Evolutionary conservation across 2,888 invertebrate species (phyloP), one percentile per base, ranked within the genome.

Genomic region (Endotricha flammealis): DNA sequence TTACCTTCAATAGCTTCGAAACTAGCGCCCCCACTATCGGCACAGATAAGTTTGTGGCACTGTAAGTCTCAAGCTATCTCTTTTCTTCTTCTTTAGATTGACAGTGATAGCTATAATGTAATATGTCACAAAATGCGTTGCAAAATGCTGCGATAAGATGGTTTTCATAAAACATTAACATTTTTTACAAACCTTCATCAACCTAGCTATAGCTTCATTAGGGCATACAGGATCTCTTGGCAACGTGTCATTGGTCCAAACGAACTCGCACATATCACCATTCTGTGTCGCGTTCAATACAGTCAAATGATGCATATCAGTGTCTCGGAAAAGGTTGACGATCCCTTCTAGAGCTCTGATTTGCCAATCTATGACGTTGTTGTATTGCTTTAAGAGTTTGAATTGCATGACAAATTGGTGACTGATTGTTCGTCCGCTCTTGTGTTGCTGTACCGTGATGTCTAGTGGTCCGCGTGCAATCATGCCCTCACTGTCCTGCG

Each of bases 221-320:
- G 96, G 95, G 53, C 97, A 97, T 28, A 89, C 89, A 0, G 80
- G 71, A 53, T 90, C 91, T 31, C 92, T 92, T 0, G 94, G 92
- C 50, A 97, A 68, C 4, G 94, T 93, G 50, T 95, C 95, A 63
- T 97, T 97, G 10, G 95, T 93, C 95, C 95, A 95, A 16, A 91
- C 92, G 66, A 90, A 94, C 53, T 90, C 90, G 50, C 88, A 91
- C 59, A 89, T 88, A 59, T 89, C 90, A 17, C 78, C 88, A 30
- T 75, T 78, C 38, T 89, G 83, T 22, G 91, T 91, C 12, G 91
- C 88, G 22, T 89, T 88, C 31, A 92, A 82, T 0, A 95, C 93
- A 0, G 92, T 92, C 44, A 95, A 89, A 38, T 92, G 90, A 12
- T 90, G 89, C 66, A 90, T 77, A 47, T 91, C 90, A 0, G 88